phyloP scores from a whole-genome alignment of 2,797 vertebrate species.

The Tarsius wallacei region DNA sequence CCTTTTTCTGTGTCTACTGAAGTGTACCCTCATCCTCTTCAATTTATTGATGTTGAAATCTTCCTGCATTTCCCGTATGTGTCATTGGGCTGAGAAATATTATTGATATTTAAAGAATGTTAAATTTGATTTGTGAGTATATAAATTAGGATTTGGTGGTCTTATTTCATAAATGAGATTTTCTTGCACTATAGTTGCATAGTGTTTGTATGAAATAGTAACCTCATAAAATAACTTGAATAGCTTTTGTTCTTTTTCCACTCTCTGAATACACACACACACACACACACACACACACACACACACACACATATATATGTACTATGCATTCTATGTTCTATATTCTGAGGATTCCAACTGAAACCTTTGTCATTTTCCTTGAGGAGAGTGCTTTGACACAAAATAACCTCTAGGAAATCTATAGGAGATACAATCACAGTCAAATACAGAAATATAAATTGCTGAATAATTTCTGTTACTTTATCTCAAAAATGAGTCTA shows the following conservation, averaged over 20 bases:
- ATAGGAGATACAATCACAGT: background rate
- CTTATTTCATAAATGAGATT: background rate
- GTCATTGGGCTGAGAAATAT: background rate
- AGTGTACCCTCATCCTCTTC: background rate
- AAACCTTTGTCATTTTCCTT: background rate
- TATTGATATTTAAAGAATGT: background rate
- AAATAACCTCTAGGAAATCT: background rate
- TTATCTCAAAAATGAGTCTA: background rate
- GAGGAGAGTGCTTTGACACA: background rate
- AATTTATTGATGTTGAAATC: background rate
- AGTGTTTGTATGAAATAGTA: slow-evolving; percentile 2
- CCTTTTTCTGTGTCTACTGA: background rate
- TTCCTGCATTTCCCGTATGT: background rate
- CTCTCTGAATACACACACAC: too few relatives aligned
- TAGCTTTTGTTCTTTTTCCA: slow-evolving; percentile 5
- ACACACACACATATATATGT: background rate
- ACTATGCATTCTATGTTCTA: background rate
- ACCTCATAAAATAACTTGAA: background rate
- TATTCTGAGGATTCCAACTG: background rate
- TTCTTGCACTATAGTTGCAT: background rate
- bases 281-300: too few relatives aligned
- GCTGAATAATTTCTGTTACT: background rate
- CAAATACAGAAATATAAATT: background rate
- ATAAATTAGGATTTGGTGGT: background rate
- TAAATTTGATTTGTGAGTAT: background rate